Percentiles rank a stretch among this genome's conserved stretches.
Conservation (phyloP, 2,888 invertebrate species). For the Candidula unifasciata region DNA sequence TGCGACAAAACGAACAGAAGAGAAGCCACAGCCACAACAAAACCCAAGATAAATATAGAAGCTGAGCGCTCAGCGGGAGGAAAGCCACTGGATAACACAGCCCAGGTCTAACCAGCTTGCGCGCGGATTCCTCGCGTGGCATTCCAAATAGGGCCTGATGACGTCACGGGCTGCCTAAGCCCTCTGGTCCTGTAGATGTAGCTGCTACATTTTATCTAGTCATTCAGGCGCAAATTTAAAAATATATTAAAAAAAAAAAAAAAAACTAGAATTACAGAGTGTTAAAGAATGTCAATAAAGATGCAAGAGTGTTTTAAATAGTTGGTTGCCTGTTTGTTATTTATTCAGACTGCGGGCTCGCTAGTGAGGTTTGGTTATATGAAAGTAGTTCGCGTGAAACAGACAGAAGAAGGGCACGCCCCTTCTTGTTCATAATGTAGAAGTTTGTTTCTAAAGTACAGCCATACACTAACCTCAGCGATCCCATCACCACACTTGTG, state of each 20-base stretch:
- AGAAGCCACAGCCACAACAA: conserved; percentile 44
- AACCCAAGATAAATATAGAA: conserved; percentile 53
- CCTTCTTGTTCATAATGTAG: neutral
- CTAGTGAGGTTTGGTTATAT: no score
- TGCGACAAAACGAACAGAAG: neutral
- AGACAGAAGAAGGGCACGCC: neutral
- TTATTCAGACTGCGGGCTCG: neutral
- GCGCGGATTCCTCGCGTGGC: conserved; percentile 68
- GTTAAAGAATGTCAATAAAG: neutral
- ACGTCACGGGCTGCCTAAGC: conserved; percentile 61
- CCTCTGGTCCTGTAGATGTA: neutral
- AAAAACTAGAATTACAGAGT: neutral
- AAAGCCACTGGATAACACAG: conserved; percentile 55
- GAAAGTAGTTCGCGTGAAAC: conserved; percentile 14
- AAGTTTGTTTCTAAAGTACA: neutral
- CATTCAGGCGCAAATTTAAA: no score
- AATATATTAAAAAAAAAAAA: no score
- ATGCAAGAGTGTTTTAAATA: neutral
- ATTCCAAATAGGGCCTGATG: conserved; percentile 72
- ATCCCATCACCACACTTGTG: no score
- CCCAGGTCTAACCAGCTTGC: conserved; percentile 53
- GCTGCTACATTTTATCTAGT: neutral
- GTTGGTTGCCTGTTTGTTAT: neutral
- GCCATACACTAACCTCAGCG: no score
- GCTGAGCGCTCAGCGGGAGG: conserved; percentile 56